Evolutionary conservation across 2,888 invertebrate genomes (phyloP).

Genomic region (Melanostoma scalare): DNA sequence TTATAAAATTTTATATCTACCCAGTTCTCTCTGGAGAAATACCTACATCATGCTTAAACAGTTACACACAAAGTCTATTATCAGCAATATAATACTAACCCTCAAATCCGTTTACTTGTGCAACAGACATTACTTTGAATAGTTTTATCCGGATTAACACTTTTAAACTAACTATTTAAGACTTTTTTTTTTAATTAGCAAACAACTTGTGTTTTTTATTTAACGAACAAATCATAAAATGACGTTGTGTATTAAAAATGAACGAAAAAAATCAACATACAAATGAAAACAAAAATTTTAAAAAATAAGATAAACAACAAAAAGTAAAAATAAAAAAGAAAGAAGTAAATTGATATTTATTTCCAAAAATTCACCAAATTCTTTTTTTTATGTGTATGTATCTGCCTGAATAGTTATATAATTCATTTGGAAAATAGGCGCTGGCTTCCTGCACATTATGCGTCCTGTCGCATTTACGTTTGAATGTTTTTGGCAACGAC

Average conservation of each 20-base stretch:
- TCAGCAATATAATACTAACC: slow-evolving; percentile 45
- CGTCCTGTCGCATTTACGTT: too few species aligned
- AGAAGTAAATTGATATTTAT: slow-evolving; percentile 55
- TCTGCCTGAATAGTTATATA: not conserved
- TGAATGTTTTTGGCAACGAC: too few species aligned
- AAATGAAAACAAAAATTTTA: not conserved
- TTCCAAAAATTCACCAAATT: slow-evolving; percentile 30
- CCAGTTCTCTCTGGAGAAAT: not conserved
- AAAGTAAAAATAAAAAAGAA: slow-evolving; percentile 38
- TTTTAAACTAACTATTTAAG: slow-evolving; percentile 15
- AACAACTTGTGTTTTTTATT: slow-evolving; percentile 25
- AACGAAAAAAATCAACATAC: slow-evolving; percentile 23
- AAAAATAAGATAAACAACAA: slow-evolving; percentile 10
- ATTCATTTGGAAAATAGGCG: too few species aligned
- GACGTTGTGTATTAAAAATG: slow-evolving; percentile 43
- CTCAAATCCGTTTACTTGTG: not conserved
- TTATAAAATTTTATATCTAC: slow-evolving; percentile 25
- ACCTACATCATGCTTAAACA: not conserved
- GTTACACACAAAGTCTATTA: slow-evolving; percentile 16
- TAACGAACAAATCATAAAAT: slow-evolving; percentile 49
- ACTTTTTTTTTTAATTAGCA: slow-evolving; percentile 24
- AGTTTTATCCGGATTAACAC: slow-evolving; percentile 26
- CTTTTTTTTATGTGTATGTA: slow-evolving; percentile 8
- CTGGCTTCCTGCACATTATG: too few species aligned
- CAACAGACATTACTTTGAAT: not conserved